Conservation (phyloP, 2,113 vertebrate genomes). For the Oreotrochilus melanogaster region DNA sequence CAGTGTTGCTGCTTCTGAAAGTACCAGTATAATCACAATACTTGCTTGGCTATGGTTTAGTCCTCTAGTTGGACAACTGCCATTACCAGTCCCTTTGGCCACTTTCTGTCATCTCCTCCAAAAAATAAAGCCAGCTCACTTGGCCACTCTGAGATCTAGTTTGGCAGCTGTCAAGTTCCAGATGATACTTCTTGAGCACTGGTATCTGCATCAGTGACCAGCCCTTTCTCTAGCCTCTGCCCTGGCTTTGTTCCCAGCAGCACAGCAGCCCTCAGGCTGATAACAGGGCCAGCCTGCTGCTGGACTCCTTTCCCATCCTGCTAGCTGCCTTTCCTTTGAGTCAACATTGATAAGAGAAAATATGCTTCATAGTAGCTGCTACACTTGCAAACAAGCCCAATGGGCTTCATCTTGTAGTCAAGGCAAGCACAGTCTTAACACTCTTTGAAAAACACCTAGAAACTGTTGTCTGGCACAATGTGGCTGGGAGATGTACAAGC, state of each 20-base stretch:
- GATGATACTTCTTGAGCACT: constrained; percentile 67
- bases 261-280: neutral
- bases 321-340: constrained; percentile 58
- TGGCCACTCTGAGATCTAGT: constrained; percentile 51
- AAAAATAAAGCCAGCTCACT: constrained; percentile 57
- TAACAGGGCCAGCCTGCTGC: constrained; percentile 6
- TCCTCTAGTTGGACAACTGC: constrained; percentile 56
- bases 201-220: constrained; percentile 45
- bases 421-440: neutral
- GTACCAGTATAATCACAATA: neutral
- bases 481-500: neutral
- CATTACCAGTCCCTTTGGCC: constrained; percentile 42
- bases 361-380: neutral
- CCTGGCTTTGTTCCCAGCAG: constrained; percentile 60
- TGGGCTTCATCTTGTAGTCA: neutral
- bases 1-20: neutral
- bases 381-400: neutral
- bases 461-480: neutral
- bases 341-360: constrained; percentile 59
- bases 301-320: neutral
- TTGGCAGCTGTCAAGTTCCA: constrained; percentile 74
- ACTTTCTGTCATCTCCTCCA: constrained; percentile 68
- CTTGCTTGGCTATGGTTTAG: constrained; percentile 38
- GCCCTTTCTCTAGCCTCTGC: constrained; percentile 47
- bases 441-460: neutral